Percentiles rank a stretch among this genome's conserved stretches.
These are phyloP conservation scores for Encarsia formosa DNA, from an alignment of 2,888 invertebrate species.

Conservation along the genomic window DNA sequence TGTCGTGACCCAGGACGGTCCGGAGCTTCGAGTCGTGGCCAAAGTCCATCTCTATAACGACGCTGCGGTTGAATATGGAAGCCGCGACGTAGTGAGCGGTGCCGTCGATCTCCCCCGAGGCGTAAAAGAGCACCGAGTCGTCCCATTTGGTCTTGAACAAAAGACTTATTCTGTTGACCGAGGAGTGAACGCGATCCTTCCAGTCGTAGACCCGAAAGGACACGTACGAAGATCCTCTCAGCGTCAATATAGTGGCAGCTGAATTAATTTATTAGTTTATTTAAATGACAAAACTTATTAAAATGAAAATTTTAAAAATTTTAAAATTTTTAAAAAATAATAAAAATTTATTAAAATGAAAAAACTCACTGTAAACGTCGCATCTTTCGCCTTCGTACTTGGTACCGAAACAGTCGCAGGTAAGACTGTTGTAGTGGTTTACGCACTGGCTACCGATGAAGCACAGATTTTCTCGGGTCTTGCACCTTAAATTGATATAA, in stretches of 20 bases:
- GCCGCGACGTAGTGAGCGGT: conserved; percentile 88
- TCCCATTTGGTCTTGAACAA: conserved; percentile 89
- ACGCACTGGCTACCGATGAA: conserved; percentile 84
- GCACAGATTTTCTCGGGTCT: conserved; percentile 77
- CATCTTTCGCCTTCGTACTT: conserved; percentile 88
- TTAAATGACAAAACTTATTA: background rate
- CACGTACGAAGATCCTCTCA: conserved; percentile 87
- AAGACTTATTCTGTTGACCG: conserved; percentile 80
- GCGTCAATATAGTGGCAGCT: conserved; percentile 83
- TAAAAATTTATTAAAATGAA: too few species aligned
- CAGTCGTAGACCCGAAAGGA: conserved; percentile 90
- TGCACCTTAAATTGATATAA: too few species aligned
- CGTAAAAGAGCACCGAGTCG: conserved; percentile 88
- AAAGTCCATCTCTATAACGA: conserved; percentile 83
- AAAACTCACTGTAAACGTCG: conserved; percentile 79
- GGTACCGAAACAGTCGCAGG: conserved; percentile 91
- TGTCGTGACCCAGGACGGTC: conserved; percentile 63
- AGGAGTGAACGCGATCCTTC: conserved; percentile 86
- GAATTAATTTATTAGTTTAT: conserved; percentile 38
- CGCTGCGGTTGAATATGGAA: conserved; percentile 75
- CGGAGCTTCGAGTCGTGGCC: conserved; percentile 72
- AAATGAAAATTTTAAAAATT: background rate
- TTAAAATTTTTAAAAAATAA: background rate
- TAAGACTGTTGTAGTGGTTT: conserved; percentile 84
- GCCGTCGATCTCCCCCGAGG: conserved; percentile 83